Base-by-base conservation (phyloP, 2,888 invertebrate genomes). In the Pachliopta kotzebuea region DNA sequence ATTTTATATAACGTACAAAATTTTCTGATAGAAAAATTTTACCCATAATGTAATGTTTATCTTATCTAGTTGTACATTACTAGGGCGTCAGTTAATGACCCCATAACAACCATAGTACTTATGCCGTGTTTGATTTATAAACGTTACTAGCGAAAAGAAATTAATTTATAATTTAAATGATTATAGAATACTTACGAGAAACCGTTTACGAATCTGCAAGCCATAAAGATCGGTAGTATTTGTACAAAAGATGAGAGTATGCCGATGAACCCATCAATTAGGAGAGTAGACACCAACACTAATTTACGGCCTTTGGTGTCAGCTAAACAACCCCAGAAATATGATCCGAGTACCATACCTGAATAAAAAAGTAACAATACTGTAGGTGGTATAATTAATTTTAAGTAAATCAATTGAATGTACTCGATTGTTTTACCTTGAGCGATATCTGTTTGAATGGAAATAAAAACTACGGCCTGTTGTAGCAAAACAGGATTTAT, bases 291-390 rank as follows among this genome's bases (percentile, higher is more conserved):
- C 60, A 96, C 95, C 71, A 96, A 86, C 59, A 96, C 96, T 14
- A 93, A 83, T 80, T 95, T 95, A 64, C 96, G 93, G n/a, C 96
- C 96, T 75, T 95, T 96, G 14, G 96, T 96, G 80, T 96, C 96
- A 68, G 96, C 96, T 76, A 96, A 90, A 80, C 96, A 96, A 58
- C 96, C 96, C 96, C 96, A 96, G 85, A 96, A 95, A 86, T 96
- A 96, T 54, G 96, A 96, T 21, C 96, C 96, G 74, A 96, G 85
- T 59, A 96, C 93, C 96, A 96, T 96, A 69, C 96, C 96, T 95
- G 75, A 55, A 50, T n/a, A 21, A 52, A 23, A 21, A 52, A 52
- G 1, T 21, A 23, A 14, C 9, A n/a, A 11, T 52, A 0, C 7
- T 4, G 3, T n/a, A 4, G 18, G 1, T 56, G 4, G 31, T 55